A percentile compares a stretch with the other conserved stretches of the same genome.
Conservation (phyloP, 2,113 vertebrate genomes). For the Alexandromys fortis region DNA sequence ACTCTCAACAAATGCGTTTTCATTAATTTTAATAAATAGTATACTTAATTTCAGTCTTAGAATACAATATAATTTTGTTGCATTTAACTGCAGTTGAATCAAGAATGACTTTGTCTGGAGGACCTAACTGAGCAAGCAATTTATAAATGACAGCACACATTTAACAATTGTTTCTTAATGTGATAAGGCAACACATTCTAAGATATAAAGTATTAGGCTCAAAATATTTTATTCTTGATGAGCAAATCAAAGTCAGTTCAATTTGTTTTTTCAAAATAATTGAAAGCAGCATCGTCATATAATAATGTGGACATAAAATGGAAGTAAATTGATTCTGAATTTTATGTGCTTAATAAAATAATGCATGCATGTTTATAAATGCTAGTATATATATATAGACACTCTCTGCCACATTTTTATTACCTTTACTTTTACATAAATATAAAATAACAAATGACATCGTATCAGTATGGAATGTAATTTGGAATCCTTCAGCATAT, state of each 20-base stretch:
- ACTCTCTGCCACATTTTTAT: neutral
- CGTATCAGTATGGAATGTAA: neutral
- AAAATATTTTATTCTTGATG: neutral
- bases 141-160: neutral
- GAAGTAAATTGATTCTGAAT: neutral
- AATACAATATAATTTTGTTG: slow-evolving; percentile 7
- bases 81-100: neutral
- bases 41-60: neutral
- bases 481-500: neutral
- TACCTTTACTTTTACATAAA: neutral
- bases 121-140: neutral
- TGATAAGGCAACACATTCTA: neutral
- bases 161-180: neutral
- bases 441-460: neutral
- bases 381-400: neutral
- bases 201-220: neutral
- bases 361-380: neutral
- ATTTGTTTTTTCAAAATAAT: slow-evolving; percentile 41
- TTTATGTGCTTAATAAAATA: neutral
- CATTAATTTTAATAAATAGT: slow-evolving; percentile 16
- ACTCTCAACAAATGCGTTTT: neutral
- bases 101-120: neutral
- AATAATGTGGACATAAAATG: neutral
- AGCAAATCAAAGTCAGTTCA: neutral
- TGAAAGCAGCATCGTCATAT: slow-evolving; percentile 12